Base-by-base conservation (phyloP, 2,888 invertebrate genomes). In the Chrysina gloriosa region DNA sequence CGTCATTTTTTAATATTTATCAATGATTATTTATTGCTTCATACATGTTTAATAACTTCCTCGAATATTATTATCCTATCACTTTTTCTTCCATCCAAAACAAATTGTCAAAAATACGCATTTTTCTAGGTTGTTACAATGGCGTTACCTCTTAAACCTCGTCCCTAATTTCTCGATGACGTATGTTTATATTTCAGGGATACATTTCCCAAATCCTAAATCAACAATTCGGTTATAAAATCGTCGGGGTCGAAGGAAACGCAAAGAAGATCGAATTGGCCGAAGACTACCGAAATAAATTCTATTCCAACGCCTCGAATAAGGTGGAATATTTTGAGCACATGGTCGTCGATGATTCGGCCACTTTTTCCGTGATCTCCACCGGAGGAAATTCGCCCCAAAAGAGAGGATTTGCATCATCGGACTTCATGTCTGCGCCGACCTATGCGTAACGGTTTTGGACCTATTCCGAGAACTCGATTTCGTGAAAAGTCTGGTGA, bases 391-490 rank as follows among this genome's bases (percentile, higher is more conserved):
- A 25, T 21, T 71, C 31, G 67, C 63, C 47, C 25, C 31, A 65
- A 76, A 81, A 50, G 66, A 71, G 34, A 72, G 77, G 54, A 75
- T 83, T 63, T 85, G 86, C 65, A 77, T 90, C 70, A 84, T 88
- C 68, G 93, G 93, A 0, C 85, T 94, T 5, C 94, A 94, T 78
- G 89, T 92, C 3, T 94, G 94, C 77, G 93, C 91, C 0, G 93
- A 93, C 83, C 84, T 94, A 65, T 89, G 91, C 39, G 84, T 92
- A 19, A 86, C 87, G 64, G 89, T 91, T 5, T 85, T 92, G 54
- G 85, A 88, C 74, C 82, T 92, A 72, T 93, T 92, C 81, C 77
- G 86, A 39, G 82, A 86, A 75, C 86, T 90, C 79, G 77, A 84
- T 4, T 80, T 82, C 31, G 88, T 89, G 0, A 85, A 84, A 69